Base-by-base conservation (phyloP, 2,113 vertebrate species). In the Phrynosoma platyrhinos region DNA sequence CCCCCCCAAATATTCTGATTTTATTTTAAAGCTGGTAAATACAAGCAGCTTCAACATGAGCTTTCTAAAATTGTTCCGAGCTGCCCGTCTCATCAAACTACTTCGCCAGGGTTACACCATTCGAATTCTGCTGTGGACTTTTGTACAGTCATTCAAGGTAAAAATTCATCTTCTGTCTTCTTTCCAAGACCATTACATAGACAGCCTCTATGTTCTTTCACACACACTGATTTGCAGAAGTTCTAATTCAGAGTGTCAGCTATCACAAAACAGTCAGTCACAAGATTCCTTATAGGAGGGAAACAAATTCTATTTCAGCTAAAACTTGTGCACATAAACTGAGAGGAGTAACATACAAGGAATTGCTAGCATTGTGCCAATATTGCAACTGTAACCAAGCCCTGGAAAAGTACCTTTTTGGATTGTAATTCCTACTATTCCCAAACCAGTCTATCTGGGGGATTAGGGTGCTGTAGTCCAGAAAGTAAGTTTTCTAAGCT, bases 81-180 rank as follows among this genome's bases (percentile, higher is more conserved):
- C 99, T 0, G 99, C 99, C n/a, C 98, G 99, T 79, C 98, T 99
- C 88, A 99, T 99, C 94, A 99, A 99, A 91, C 96, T 99, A 78
- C 97, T 99, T 86, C 96, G 99, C 25, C 99, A 99, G 88, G 99
- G 99, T 78, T 99, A 99, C 94, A 99, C 99, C 94, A 99, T 99
- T 87, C 98, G 99, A 25, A 99, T 99, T 91, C 96, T 99, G 55
- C 97, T 99, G 36, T 99, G 99, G 99, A 99, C 99, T 0, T 99
- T 99, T 0, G 98, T 99, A 79, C 99, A 99, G 96, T 99, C 98
- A 87, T 99, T 99, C 91, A 99, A 99, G 98, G 99, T 99, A 90
- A 91, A 95, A 9, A 23, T 14, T 53, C 40, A 81, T 18, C 32
- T 77, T 32, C 7, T 66, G 32, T 85, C 58, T 69, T 58, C 52